A percentile compares a stretch with the other conserved stretches of the same genome.
Evolutionary conservation across 2,888 invertebrate species (phyloP).

Genomic region (Apomyelois bistriatella): DNA sequence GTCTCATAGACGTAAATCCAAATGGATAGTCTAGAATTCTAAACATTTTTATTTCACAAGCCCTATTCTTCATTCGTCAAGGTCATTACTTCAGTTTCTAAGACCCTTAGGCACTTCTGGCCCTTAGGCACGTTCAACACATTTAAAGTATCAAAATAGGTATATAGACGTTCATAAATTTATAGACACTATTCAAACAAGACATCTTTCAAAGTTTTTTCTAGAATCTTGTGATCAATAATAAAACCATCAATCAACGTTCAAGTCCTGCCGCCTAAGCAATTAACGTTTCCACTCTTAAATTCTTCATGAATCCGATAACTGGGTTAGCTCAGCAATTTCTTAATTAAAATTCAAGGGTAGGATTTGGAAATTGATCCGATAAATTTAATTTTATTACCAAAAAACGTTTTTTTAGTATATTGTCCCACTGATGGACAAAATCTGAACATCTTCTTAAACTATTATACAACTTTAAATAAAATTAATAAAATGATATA

Average conservation of each 20-base stretch:
- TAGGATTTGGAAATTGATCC: neutral
- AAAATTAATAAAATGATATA: no score
- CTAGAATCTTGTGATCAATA: conserved; percentile 1
- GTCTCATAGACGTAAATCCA: no score
- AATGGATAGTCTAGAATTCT: neutral
- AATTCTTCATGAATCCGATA: conserved; percentile 1
- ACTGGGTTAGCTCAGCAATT: conserved; percentile 1
- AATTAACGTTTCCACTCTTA: conserved; percentile 7
- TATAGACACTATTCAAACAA: neutral
- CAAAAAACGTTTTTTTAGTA: no score
- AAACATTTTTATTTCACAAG: neutral
- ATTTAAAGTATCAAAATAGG: neutral
- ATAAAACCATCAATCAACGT: conserved; percentile 10
- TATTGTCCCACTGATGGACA: no score
- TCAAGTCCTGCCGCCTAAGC: neutral
- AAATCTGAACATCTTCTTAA: no score
- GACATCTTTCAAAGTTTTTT: neutral
- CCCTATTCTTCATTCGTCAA: neutral
- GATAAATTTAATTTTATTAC: no score
- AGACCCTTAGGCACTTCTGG: neutral
- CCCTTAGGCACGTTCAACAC: neutral
- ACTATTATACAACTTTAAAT: no score
- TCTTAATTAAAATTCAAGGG: neutral
- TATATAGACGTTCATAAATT: neutral
- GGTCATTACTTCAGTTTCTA: neutral